Percentiles rank a stretch among this genome's conserved stretches.
Evolutionary conservation across 2,888 invertebrate species (phyloP).

Genomic region (Heliconius aoede): DNA sequence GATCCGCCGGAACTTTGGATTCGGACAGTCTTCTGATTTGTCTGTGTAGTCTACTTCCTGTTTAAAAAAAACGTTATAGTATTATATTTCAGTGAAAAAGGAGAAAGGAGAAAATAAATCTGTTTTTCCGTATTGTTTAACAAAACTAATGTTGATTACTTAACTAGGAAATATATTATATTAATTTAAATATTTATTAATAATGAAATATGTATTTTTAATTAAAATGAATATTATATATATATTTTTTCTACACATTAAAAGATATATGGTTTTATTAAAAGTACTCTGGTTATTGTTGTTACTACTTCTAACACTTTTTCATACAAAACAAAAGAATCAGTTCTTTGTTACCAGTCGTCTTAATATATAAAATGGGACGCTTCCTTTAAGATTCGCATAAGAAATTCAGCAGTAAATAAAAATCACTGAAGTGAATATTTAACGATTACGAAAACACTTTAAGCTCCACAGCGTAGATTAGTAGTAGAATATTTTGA

Average conservation of each 20-base stretch:
- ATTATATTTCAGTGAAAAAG: too few species aligned
- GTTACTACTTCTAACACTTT: too few species aligned
- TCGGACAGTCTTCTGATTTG: constrained; percentile 81
- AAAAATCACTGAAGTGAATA: constrained; percentile 1
- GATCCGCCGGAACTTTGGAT: constrained; percentile 86
- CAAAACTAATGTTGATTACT: too few species aligned
- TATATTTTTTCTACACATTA: too few species aligned
- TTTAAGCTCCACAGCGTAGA: neutral
- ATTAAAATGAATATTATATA: too few species aligned
- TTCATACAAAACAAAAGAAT: neutral
- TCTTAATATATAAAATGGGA: neutral
- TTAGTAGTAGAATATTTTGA: neutral
- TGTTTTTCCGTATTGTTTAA: neutral
- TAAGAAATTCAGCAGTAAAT: neutral
- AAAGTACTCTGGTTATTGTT: too few species aligned
- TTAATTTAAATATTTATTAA: too few species aligned
- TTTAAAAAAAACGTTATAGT: neutral
- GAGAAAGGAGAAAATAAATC: too few species aligned
- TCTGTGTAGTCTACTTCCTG: constrained; percentile 72
- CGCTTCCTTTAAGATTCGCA: neutral
- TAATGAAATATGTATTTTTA: too few species aligned
- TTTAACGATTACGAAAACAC: neutral
- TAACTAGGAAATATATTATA: too few species aligned
- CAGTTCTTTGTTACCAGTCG: too few species aligned
- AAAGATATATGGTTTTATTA: too few species aligned